Conservation (phyloP, 2,113 vertebrate species). For the Oxygymnocypris stewartii region DNA sequence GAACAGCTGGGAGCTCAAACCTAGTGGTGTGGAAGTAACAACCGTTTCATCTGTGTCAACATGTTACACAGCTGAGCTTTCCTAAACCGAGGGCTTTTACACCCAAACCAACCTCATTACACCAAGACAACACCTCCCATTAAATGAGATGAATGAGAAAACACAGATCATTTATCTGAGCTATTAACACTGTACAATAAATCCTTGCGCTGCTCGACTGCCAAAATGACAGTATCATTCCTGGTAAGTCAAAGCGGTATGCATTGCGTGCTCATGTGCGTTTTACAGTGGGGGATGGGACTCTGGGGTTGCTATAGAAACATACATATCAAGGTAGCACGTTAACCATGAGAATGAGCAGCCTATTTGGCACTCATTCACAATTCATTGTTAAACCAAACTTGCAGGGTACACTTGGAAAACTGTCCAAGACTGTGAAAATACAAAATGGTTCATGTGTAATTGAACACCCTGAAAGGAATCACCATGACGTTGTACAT, state of each 20-base stretch:
- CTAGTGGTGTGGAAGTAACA: conserved; percentile 55
- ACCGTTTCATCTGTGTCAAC: conserved; percentile 58
- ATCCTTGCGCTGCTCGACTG: conserved; percentile 49
- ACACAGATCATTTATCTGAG: neutral
- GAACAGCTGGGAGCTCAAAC: conserved; percentile 53
- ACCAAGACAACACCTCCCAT: neutral
- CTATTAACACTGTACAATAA: conserved; percentile 54
- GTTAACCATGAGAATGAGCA: conserved; percentile 62
- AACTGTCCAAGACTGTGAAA: neutral
- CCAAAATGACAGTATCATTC: conserved; percentile 64
- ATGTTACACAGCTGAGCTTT: conserved; percentile 53
- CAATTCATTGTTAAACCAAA: conserved; percentile 31
- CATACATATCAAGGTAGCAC: conserved; percentile 71
- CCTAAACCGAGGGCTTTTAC: conserved; percentile 26
- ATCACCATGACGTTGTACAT: neutral
- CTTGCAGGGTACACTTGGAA: neutral
- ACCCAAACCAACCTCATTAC: conserved; percentile 2
- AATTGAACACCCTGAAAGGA: conserved; percentile 1
- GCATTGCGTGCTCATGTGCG: conserved; percentile 45
- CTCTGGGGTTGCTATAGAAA: conserved; percentile 75
- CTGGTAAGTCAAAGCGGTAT: conserved; percentile 57
- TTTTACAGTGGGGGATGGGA: conserved; percentile 54
- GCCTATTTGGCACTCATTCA: conserved; percentile 48
- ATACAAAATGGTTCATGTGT: neutral
- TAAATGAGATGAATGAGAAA: conserved; percentile 1